A percentile compares a stretch with the other conserved stretches of the same genome.
These are phyloP conservation scores for Aquatica leii DNA, from an alignment of 2,888 invertebrate species.

Conservation along the genomic window DNA sequence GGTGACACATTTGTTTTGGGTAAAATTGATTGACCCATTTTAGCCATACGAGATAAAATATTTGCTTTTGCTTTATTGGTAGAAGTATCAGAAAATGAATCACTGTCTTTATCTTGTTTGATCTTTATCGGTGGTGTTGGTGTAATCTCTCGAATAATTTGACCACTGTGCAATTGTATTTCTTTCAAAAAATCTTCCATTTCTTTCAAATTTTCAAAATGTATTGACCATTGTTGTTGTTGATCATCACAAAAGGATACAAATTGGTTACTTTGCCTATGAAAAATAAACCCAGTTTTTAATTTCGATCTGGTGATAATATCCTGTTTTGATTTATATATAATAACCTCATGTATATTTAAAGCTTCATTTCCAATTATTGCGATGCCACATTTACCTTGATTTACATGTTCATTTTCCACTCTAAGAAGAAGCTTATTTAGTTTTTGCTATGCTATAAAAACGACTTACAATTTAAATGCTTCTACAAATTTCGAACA, in stretches of 20 bases:
- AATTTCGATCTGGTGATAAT: conserved; percentile 51
- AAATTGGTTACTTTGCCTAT: conserved; percentile 48
- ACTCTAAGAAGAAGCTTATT: conserved; percentile 46
- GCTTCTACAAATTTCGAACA: conserved; percentile 48
- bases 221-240: conserved; percentile 52
- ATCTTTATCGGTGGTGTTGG: background rate
- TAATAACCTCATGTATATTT: conserved; percentile 52
- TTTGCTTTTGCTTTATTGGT: conserved; percentile 56
- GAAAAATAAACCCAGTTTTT: conserved; percentile 42
- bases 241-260: conserved; percentile 51
- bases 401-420: conserved; percentile 49
- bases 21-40: conserved; percentile 65
- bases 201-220: conserved; percentile 49
- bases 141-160: background rate
- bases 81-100: conserved; percentile 44
- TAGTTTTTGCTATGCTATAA: background rate
- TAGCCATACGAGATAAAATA: conserved; percentile 66
- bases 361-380: conserved; percentile 55
- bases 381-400: conserved; percentile 61
- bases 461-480: conserved; percentile 49
- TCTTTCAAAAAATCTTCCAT: conserved; percentile 44
- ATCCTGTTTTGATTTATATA: conserved; percentile 56
- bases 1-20: conserved; percentile 45
- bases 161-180: conserved; percentile 28
- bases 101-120: conserved; percentile 26